A percentile compares a stretch with the other conserved stretches of the same genome.
Conservation (phyloP, 2,113 vertebrate species). For the Percopsis transmontana region DNA sequence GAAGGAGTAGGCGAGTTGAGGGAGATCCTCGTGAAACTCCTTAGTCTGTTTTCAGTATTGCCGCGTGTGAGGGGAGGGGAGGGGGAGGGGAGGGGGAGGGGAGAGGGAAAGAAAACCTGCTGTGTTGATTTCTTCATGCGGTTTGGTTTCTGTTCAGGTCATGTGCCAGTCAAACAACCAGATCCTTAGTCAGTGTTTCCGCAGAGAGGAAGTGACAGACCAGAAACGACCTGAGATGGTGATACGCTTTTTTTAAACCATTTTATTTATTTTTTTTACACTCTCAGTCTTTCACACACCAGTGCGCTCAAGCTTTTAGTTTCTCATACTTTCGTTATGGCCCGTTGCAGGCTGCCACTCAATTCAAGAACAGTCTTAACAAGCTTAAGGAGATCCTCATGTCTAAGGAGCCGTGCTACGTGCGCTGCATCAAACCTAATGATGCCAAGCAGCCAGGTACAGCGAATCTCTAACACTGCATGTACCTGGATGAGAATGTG, state of each 20-base stretch:
- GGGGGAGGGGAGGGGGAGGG: constrained; percentile 7
- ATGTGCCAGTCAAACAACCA: constrained; percentile 92
- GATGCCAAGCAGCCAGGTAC: constrained; percentile 93
- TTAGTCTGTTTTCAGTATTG: background rate
- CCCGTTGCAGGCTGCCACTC: constrained; percentile 85
- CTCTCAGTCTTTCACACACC: background rate
- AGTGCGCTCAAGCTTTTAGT: background rate
- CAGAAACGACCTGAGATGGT: constrained; percentile 96
- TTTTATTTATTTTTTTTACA: background rate
- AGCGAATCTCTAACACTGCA: background rate
- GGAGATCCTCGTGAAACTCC: background rate
- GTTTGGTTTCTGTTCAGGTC: constrained; percentile 74
- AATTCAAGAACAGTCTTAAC: constrained; percentile 94
- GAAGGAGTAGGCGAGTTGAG: background rate
- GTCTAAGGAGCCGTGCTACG: constrained; percentile 96
- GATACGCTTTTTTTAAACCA: constrained; percentile 12
- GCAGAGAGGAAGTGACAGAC: constrained; percentile 88
- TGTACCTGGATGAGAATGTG: background rate
- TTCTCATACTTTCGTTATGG: constrained; percentile 1
- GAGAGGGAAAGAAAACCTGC: background rate
- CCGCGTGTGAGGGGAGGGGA: constrained; percentile 3
- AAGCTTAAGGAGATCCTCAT: constrained; percentile 95
- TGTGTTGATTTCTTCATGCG: constrained; percentile 44
- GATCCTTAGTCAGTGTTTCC: constrained; percentile 90
- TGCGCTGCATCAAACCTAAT: constrained; percentile 97